phyloP scores from a whole-genome alignment of 2,113 vertebrate species.

The Cheilinus undulatus region DNA sequence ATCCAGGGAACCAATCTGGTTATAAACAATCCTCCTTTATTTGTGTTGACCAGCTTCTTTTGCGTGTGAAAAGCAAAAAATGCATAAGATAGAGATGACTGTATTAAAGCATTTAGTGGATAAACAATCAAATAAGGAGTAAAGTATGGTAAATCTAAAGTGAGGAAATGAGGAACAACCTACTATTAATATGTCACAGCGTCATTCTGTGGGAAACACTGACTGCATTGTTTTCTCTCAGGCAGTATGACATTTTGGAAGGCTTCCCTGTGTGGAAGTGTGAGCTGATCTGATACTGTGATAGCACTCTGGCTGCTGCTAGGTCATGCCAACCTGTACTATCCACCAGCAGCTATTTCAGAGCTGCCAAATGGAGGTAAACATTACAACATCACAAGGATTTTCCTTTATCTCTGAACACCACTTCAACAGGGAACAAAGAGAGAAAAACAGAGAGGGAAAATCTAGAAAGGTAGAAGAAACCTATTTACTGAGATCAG shows the following conservation, averaged over 20 bases:
- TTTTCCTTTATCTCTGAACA: conserved; percentile 39
- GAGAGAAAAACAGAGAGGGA: neutral
- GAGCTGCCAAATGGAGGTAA: conserved; percentile 44
- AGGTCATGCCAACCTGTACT: conserved; percentile 37
- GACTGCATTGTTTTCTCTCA: conserved; percentile 25
- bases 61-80: too few relatives aligned
- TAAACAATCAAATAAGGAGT: too few relatives aligned
- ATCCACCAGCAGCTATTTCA: conserved; percentile 32
- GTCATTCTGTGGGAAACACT: neutral
- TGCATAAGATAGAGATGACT: too few relatives aligned
- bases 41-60: too few relatives aligned
- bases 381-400: conserved; percentile 48
- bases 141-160: too few relatives aligned
- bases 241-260: conserved; percentile 45
- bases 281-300: conserved; percentile 24
- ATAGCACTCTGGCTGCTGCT: conserved; percentile 1
- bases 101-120: too few relatives aligned
- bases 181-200: neutral
- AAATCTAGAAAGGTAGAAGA: too few relatives aligned
- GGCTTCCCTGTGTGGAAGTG: conserved; percentile 9
- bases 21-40: too few relatives aligned
- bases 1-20: neutral
- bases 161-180: neutral
- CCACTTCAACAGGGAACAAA: neutral
- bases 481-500: too few relatives aligned